Conservation (phyloP, 2,113 vertebrate genomes). For the mouse (Mus musculus) region GRCm39 chr10:83121501-83122000, state of each 20-base stretch:
- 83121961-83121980: background rate
- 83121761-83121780: background rate
- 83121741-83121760: constrained; percentile 13
- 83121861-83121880: background rate
- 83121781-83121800: background rate
- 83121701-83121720: constrained; percentile 25
- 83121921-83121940: background rate
- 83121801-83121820: background rate
- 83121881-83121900: background rate
- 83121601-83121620: background rate
- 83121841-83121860: background rate
- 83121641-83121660: background rate
- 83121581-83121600: background rate
- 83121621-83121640: background rate
- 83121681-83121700: constrained; percentile 12
- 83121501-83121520: background rate
- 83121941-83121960: constrained; percentile 48
- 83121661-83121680: background rate
- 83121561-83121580: background rate
- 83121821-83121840: background rate
- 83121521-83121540: background rate
- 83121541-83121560: background rate
- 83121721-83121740: constrained; percentile 1
- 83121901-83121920: background rate
- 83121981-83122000: constrained; percentile 25